These are phyloP conservation scores for Sula dactylatra DNA, from an alignment of 2,113 vertebrate genomes.

Conservation along the genomic window DNA sequence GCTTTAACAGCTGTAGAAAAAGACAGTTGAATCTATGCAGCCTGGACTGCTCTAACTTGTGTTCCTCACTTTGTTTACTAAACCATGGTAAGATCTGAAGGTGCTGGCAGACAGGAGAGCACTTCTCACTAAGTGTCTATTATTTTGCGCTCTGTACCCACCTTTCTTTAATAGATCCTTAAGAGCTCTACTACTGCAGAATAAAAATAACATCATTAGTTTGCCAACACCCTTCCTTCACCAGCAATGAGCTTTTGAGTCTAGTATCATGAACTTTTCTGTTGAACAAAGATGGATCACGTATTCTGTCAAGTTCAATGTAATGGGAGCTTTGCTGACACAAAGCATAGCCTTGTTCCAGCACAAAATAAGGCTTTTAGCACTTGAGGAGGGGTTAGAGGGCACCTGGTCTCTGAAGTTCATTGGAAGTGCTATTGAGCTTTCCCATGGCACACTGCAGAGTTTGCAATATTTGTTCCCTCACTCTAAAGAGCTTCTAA, in stretches of 20 bases:
- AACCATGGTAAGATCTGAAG: not conserved
- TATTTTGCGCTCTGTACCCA: not conserved
- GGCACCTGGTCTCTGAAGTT: not conserved
- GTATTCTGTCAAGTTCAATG: not conserved
- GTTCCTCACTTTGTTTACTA: not conserved
- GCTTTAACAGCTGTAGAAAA: not conserved
- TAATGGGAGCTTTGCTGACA: not conserved
- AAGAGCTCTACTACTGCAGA: not conserved
- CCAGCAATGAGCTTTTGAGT: not conserved
- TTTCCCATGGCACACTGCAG: not conserved
- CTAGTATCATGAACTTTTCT: not conserved
- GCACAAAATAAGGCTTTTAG: not conserved
- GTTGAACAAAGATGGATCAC: not conserved
- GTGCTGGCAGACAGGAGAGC: not conserved
- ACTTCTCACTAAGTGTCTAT: not conserved
- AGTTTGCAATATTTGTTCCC: not conserved
- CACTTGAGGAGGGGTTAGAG: not conserved
- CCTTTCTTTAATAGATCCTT: not conserved
- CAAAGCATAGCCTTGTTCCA: not conserved
- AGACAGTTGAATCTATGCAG: not conserved
- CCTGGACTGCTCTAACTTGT: not conserved
- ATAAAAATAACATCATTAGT: constrained; percentile 1
- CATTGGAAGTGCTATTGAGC: not conserved
- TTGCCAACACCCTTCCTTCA: not conserved
- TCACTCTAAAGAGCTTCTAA: not conserved